Evolutionary conservation across 2,113 vertebrate species (phyloP).

Genomic region (Copsychus sechellarum): DNA sequence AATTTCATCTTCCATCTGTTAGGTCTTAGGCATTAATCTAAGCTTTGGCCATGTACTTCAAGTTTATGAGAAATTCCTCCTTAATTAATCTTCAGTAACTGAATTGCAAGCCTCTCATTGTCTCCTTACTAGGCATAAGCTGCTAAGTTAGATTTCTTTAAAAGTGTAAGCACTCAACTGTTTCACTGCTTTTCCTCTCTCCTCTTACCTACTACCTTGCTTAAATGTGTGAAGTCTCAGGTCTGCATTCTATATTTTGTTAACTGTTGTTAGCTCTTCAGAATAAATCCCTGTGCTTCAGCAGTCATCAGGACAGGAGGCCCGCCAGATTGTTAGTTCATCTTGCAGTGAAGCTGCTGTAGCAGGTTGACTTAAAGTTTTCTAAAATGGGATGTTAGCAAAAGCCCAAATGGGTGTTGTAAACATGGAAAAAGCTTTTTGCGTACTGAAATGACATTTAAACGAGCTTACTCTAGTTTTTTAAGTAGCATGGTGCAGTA

Average conservation of each 20-base stretch:
- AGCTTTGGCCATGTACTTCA: not conserved
- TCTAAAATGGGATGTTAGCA: not conserved
- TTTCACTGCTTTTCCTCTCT: not conserved
- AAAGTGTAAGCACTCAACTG: not conserved
- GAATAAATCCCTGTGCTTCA: not conserved
- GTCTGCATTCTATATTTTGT: not conserved
- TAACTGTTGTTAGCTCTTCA: not conserved
- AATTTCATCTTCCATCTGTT: not conserved
- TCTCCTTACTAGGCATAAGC: not conserved
- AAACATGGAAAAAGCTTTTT: not conserved
- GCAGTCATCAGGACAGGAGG: accelerated
- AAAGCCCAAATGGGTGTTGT: not conserved
- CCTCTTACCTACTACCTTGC: not conserved
- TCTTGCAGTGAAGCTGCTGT: not conserved
- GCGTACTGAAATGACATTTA: not conserved
- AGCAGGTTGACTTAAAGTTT: not conserved
- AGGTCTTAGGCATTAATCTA: not conserved
- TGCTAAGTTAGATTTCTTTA: not conserved
- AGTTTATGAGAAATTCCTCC: not conserved
- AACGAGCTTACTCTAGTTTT: not conserved
- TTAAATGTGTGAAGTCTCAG: not conserved
- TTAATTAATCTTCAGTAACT: not conserved
- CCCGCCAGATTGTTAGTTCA: not conserved
- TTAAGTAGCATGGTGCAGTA: not conserved
- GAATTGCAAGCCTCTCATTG: not conserved